Evolutionary conservation across 2,797 vertebrate genomes (phyloP).

Genomic region (Pangasius djambal): DNA sequence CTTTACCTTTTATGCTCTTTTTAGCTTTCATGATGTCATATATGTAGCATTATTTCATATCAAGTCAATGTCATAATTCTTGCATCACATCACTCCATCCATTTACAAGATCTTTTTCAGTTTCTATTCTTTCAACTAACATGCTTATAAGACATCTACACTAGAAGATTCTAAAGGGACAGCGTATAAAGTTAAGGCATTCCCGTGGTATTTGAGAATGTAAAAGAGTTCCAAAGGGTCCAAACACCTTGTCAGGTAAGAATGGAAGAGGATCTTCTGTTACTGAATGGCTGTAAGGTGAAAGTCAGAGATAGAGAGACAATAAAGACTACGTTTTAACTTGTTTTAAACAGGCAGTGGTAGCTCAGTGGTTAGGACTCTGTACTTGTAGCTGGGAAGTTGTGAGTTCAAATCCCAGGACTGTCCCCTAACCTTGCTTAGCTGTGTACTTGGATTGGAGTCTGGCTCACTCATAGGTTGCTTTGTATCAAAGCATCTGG

Average conservation of each 20-base stretch:
- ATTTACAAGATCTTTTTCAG: constrained; percentile 35
- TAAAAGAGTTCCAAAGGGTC: constrained; percentile 51
- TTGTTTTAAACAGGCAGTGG: constrained; percentile 19
- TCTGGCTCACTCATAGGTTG: not conserved
- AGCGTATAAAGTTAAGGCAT: constrained; percentile 47
- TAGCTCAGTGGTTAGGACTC: constrained; percentile 6
- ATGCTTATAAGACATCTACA: constrained; percentile 30
- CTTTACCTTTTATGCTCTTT: not conserved
- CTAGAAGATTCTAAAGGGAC: constrained; percentile 21
- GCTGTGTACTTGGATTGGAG: not conserved
- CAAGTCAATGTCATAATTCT: not conserved
- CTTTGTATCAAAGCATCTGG: not conserved
- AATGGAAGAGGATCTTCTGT: constrained; percentile 28
- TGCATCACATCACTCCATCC: constrained; percentile 67
- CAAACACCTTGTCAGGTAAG: constrained; percentile 35
- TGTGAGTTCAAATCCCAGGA: not conserved
- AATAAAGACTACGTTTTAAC: not conserved
- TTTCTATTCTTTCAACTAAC: constrained; percentile 24
- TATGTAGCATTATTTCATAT: not conserved
- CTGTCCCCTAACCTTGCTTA: not conserved
- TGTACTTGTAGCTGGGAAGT: not conserved
- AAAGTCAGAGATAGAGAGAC: not conserved
- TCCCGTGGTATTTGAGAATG: constrained; percentile 35
- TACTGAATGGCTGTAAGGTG: constrained; percentile 1
- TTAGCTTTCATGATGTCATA: not conserved